Evolutionary conservation across 2,888 invertebrate species (phyloP), one percentile per base, ranked within the genome.

Genomic region (Harmothoe impar): DNA sequence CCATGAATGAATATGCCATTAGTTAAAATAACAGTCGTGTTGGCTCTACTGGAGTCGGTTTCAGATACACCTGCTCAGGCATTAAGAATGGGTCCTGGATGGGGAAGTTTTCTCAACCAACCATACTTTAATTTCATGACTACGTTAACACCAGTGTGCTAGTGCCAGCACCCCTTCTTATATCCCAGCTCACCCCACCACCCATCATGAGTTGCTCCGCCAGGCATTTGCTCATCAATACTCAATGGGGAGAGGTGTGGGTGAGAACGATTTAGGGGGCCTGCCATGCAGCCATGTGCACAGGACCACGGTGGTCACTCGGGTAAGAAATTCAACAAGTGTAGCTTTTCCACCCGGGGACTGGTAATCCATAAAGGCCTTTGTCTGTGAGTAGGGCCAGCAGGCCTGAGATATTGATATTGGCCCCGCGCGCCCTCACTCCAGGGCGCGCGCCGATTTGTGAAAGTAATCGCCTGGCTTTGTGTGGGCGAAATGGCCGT

Each of bases 251-350:
- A 15, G 62, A 62, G 23, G 3, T 43, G 62, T 20, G 62, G 62
- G 62, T 62, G n/a, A n/a, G n/a, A 62, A n/a, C 0, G 62, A 62
- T 62, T 20, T 62, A 62, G 62, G 62, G 62, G 20, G 62, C 43
- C 43, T 43, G 43, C 10, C 43, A 43, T 43, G 43, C 20, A n/a
- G 62, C 62, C 62, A n/a, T 62, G 23, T 62, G 20, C 1, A 62
- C 62, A 62, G 62, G 62, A n/a, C 43, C 23, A 62, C 15, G 29
- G 72, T 31, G 72, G 72, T n/a, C 72, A 72, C n/a, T 72, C 72
- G 29, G 29, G 72, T 72, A 72, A 72, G 72, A 72, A 72, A 72
- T 72, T 72, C 72, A 72, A 72, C 72, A 72, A 72, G 72, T 72
- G 72, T 72, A 72, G 72, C 29, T 31, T 29, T 72, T 72, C 31